Evolutionary conservation across 1,140 invertebrate species (phyloP).

Genomic region (Hyles euphorbiae): DNA sequence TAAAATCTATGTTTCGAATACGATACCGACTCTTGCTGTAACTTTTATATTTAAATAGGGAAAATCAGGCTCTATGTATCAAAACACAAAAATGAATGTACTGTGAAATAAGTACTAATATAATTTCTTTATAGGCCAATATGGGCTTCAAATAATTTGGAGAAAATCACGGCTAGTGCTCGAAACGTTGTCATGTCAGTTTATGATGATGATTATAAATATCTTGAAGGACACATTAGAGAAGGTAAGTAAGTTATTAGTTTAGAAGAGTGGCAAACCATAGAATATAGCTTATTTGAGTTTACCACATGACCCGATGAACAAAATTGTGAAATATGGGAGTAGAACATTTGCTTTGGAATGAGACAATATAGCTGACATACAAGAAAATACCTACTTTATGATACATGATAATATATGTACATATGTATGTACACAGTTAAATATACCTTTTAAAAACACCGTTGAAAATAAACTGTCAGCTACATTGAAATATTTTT

Average conservation of each 20-base stretch:
- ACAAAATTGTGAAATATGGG: neutral
- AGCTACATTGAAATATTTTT: neutral
- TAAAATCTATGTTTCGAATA: too few relatives aligned
- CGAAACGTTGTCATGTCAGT: slow-evolving; percentile 21
- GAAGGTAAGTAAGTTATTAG: slow-evolving; percentile 23
- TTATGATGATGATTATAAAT: slow-evolving; percentile 37
- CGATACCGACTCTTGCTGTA: too few relatives aligned
- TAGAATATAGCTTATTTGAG: neutral
- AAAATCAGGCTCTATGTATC: too few relatives aligned
- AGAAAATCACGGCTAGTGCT: slow-evolving; percentile 1
- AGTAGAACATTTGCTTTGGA: neutral
- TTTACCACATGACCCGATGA: neutral
- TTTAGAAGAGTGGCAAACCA: neutral
- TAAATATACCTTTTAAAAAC: neutral
- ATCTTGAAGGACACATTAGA: slow-evolving; percentile 34
- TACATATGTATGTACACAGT: too few relatives aligned
- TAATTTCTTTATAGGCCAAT: neutral
- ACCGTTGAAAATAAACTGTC: neutral
- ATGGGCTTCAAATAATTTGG: neutral
- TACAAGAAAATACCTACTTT: too few relatives aligned
- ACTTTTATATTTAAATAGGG: too few relatives aligned
- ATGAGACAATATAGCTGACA: neutral
- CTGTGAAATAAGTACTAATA: neutral
- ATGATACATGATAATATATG: too few relatives aligned
- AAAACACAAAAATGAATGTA: neutral